Conservation (phyloP, 2,797 vertebrate genomes). For the Anguilla megastoma region DNA sequence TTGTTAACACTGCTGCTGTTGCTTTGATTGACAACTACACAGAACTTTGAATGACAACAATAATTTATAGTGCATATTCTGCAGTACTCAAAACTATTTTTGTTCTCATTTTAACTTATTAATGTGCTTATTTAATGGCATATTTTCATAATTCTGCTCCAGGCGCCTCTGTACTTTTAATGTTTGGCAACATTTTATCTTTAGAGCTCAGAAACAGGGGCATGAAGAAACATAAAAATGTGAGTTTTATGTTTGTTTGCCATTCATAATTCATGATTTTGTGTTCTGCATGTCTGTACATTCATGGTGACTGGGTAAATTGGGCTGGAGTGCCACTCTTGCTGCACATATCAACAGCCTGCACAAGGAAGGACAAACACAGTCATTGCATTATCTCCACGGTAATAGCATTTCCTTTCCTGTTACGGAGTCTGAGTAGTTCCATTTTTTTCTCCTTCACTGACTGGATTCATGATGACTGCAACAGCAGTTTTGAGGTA, state of each 20-base stretch:
- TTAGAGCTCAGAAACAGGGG: constrained; percentile 33
- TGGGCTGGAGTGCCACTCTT: constrained; percentile 31
- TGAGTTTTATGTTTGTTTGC: constrained; percentile 37
- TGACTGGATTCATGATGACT: background rate
- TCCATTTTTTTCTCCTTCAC: background rate
- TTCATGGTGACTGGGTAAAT: constrained; percentile 48
- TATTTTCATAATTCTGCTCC: constrained; percentile 29
- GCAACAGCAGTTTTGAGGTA: background rate
- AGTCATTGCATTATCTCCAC: background rate
- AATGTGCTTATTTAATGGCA: constrained; percentile 36
- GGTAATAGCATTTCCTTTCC: background rate
- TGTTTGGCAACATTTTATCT: constrained; percentile 33
- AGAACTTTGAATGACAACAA: background rate
- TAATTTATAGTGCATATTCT: background rate
- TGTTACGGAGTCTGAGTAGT: background rate
- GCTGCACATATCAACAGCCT: background rate
- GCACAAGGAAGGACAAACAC: constrained; percentile 14
- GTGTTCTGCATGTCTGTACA: constrained; percentile 44
- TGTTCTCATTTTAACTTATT: constrained; percentile 24
- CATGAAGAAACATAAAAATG: constrained; percentile 21
- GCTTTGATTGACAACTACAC: too few relatives aligned
- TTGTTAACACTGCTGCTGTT: too few relatives aligned
- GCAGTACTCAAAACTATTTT: constrained; percentile 22
- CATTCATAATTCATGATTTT: constrained; percentile 51
- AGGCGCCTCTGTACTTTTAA: constrained; percentile 9